Evolutionary conservation across 2,113 vertebrate genomes (phyloP), one percentile per base, ranked within the genome.

Genomic region (Archocentrus centrarchus): DNA sequence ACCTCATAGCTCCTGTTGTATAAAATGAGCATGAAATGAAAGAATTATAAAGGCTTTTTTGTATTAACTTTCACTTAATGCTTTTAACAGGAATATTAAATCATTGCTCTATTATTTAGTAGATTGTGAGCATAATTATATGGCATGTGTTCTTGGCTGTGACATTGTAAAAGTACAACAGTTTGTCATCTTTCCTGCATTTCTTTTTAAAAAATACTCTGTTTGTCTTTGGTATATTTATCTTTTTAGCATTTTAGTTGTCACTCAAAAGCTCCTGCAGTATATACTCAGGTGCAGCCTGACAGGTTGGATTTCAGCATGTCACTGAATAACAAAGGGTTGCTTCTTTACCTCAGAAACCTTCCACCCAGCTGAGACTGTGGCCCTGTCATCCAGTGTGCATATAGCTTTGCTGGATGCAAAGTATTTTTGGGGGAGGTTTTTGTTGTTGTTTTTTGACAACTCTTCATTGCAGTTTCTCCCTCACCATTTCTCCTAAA

Each of bases 331-430:
- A 92, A 77, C 92, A 96, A 1, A 90, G 91, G 86, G 86, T 95
- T 88, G 93, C 93, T 84, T 90, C 95, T 17, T 93, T 22, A 94
- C 87, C 47, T 89, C 89, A 5, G 90, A 95, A 85, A 97, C 94
- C 32, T 97, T 80, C 93, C 96, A 53, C 94, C 87, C 3, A 96
- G 93, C 85, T 97, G 97, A 96, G 93, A 92, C 96, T 96, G 94
- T 39, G 60, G 35, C 39, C 37, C 37, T 62, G 76, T 77, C 90
- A 90, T 57, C 47, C 55, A 63, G 47, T 7, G 6, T 37, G n/a
- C 27, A 20, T 75, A 41, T 11, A 57, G 68, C n/a, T 77, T 58
- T 39, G 53, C 59, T 66, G 68, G 17, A 53, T 53, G 50, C 15
- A 80, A 9, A 68, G 57, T 47, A 35, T n/a, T 70, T 79, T 50